These are phyloP conservation scores for Nasonia oneida DNA, from an alignment of 2,888 invertebrate species.

Conservation along the genomic window DNA sequence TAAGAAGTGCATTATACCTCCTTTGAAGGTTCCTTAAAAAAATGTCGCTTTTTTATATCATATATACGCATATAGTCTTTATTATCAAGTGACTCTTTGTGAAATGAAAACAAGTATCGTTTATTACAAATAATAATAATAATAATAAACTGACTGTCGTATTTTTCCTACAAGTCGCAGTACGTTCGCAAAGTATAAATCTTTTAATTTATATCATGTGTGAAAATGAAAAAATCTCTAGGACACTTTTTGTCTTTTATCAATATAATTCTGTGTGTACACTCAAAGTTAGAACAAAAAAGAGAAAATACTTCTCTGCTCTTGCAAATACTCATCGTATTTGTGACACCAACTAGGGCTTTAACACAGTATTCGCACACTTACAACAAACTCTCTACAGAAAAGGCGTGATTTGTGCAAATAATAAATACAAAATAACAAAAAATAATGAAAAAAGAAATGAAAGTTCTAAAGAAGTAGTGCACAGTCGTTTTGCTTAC, in stretches of 20 bases:
- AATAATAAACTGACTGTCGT: constrained; percentile 21
- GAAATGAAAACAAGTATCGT: constrained; percentile 59
- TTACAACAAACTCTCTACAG: constrained; percentile 54
- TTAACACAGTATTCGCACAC: constrained; percentile 51
- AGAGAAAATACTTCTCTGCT: constrained; percentile 16
- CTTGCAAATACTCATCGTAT: constrained; percentile 36
- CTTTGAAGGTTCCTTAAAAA: constrained; percentile 2
- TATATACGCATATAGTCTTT: constrained; percentile 31
- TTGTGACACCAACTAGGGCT: constrained; percentile 2
- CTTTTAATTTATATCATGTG: constrained; percentile 15
- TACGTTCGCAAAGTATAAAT: constrained; percentile 37
- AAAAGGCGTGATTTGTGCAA: constrained; percentile 41
- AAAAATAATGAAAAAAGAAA: constrained; percentile 18
- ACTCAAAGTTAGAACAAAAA: constrained; percentile 30
- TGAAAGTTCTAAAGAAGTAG: constrained; percentile 46
- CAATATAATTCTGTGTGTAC: constrained; percentile 27
- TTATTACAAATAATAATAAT: constrained; percentile 21
- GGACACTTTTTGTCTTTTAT: constrained; percentile 49
- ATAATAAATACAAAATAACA: constrained; percentile 11
- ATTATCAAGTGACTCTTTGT: constrained; percentile 27
- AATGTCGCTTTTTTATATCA: constrained; percentile 3
- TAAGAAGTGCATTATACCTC: background rate
- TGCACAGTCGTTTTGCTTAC: constrained; percentile 40
- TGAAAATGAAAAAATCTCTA: constrained; percentile 62
- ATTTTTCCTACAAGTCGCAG: constrained; percentile 28